A percentile compares a stretch with the other conserved stretches of the same genome.
Evolutionary conservation across 1,140 invertebrate genomes (phyloP).

Genomic region (Anoplophora glabripennis): DNA sequence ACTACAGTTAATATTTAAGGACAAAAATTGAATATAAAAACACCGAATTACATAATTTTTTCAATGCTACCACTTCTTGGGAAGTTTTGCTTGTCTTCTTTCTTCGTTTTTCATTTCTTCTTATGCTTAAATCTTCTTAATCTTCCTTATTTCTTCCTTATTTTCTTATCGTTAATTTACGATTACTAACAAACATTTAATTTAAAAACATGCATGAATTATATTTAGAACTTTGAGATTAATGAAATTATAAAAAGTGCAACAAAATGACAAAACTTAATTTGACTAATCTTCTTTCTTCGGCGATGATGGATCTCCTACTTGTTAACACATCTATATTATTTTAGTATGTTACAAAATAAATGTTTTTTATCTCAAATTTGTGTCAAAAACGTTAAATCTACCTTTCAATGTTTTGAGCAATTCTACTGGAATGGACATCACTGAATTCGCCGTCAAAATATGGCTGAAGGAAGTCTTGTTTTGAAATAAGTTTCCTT

Average conservation of each 20-base stretch:
- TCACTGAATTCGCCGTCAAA: conserved; percentile 1
- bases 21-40: too few species aligned
- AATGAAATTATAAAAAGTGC: neutral
- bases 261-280: neutral
- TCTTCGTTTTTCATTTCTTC: too few species aligned
- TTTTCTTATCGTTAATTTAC: too few species aligned
- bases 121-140: too few species aligned
- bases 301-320: neutral
- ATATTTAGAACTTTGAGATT: neutral
- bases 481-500: conserved; percentile 6
- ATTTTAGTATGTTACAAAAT: neutral
- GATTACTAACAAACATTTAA: too few species aligned
- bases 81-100: too few species aligned
- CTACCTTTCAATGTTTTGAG: conserved; percentile 9
- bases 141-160: too few species aligned
- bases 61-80: too few species aligned
- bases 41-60: too few species aligned
- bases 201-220: too few species aligned
- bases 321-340: neutral
- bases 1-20: too few species aligned
- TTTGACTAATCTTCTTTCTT: neutral
- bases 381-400: neutral
- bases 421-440: neutral
- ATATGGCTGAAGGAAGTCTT: conserved; percentile 7
- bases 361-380: neutral